Percentiles rank a stretch among this genome's conserved stretches.
These are phyloP conservation scores for Lampropteryx suffumata DNA, from an alignment of 2,888 invertebrate genomes.

Conservation along the genomic window DNA sequence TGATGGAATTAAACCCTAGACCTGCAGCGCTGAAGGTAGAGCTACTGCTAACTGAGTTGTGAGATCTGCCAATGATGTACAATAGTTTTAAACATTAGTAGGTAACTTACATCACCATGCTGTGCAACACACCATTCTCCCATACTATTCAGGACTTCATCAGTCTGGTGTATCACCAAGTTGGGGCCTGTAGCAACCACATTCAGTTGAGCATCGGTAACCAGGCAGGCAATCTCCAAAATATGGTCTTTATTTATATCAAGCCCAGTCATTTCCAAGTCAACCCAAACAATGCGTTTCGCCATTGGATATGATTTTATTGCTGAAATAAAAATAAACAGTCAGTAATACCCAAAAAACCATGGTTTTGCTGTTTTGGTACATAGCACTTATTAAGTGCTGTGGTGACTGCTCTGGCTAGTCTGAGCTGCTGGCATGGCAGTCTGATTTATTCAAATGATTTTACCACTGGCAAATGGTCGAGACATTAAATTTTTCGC, in stretches of 20 bases:
- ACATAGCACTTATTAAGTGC: too few relatives aligned
- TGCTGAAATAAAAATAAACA: constrained; percentile 5
- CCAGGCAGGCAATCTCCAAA: constrained; percentile 93
- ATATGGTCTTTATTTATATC: constrained; percentile 89
- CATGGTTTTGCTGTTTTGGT: too few relatives aligned
- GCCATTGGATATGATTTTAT: background rate
- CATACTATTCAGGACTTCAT: constrained; percentile 89
- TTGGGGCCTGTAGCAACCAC: constrained; percentile 89
- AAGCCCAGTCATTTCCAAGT: constrained; percentile 96
- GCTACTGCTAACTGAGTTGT: too few relatives aligned
- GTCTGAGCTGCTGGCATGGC: too few relatives aligned
- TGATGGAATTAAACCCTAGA: too few relatives aligned
- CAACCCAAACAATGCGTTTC: constrained; percentile 87
- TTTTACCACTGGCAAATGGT: constrained; percentile 13
- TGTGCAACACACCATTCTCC: constrained; percentile 91
- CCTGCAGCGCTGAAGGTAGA: too few relatives aligned
- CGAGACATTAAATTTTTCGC: constrained; percentile 4
- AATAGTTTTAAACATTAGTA: background rate
- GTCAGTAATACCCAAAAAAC: too few relatives aligned
- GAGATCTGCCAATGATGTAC: too few relatives aligned
- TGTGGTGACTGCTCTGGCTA: too few relatives aligned
- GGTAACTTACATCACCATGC: constrained; percentile 86
- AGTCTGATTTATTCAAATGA: too few relatives aligned
- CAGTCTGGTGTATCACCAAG: constrained; percentile 90
- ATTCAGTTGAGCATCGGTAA: constrained; percentile 92